These are phyloP conservation scores for Sycophaga agraensis DNA, from an alignment of 1,140 invertebrate genomes.

Conservation along the genomic window DNA sequence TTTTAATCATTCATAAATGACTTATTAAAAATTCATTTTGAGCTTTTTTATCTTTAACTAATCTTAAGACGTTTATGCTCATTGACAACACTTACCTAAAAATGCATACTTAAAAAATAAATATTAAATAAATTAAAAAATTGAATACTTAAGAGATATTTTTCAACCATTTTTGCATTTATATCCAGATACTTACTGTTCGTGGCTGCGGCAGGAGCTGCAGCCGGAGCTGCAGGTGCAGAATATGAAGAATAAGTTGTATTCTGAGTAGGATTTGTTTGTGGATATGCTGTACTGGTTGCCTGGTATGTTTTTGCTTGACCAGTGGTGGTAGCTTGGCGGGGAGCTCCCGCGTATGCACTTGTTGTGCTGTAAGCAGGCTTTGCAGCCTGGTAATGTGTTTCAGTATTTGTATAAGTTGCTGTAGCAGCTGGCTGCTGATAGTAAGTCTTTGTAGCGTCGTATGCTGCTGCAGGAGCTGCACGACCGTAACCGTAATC, in stretches of 20 bases:
- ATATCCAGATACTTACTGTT: constrained; percentile 50
- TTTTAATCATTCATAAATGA: no score
- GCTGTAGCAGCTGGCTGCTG: constrained; percentile 69
- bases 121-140: background rate
- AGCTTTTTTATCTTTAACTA: no score
- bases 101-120: no score
- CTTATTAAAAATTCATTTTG: background rate
- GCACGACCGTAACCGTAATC: constrained; percentile 71
- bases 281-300: constrained; percentile 53
- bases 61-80: no score
- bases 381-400: constrained; percentile 62
- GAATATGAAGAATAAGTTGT: constrained; percentile 55
- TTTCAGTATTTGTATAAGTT: constrained; percentile 69
- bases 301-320: constrained; percentile 59
- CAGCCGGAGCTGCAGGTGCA: constrained; percentile 64
- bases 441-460: constrained; percentile 68
- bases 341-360: constrained; percentile 64
- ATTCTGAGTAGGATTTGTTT: constrained; percentile 53
- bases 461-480: constrained; percentile 64
- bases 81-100: background rate
- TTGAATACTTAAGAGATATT: background rate
- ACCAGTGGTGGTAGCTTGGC: constrained; percentile 61
- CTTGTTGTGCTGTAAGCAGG: constrained; percentile 68
- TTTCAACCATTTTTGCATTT: no score
- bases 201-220: constrained; percentile 55